Base-by-base conservation (phyloP, 2,797 vertebrate species). In the Premnoplex brunnescens region DNA sequence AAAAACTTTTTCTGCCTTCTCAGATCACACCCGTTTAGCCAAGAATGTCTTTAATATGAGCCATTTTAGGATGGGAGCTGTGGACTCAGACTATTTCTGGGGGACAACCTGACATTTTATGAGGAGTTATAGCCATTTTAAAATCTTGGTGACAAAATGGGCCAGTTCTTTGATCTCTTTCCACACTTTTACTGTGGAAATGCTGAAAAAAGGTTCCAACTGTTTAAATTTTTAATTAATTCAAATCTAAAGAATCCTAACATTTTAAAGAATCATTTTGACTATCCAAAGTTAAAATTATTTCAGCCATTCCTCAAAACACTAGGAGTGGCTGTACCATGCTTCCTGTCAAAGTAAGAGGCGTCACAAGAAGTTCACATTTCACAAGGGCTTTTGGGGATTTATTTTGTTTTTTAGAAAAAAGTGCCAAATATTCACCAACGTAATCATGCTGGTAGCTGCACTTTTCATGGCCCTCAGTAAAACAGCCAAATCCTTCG, bases 371-470 rank as follows among this genome's bases (percentile, higher is more conserved):
- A 68, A 0, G 1, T 62, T 79, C 49, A 69, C 15, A 46, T 52
- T 71, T 76, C 48, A 52, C 21, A 9, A 51, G 4, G 6, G 11
- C 2, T 12, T 60, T 44, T 20, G 32, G 16, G 22, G 44, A 46
- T 32, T 12, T 26, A n/a, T 30, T 32, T 58, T 36, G 34, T 22
- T 37, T 24, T 26, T 2, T 69, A 99, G 99, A 97, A 99, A 99
- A 96, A 99, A 99, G 91, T 99, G 99, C 51, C 96, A 99, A 84
- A 97, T 99, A 94, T 84, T 98, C 95, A 99, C 98, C 97, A 99
- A 99, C 69, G 21, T 98, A 71, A 99, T 99, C 84, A 98, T 99
- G 88, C 96, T 99, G 91, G 93, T 93, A 6, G 98, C 98, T 43
- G 97, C 98, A 7, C 72, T 98, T 56, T 74, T 98, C 52, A 99